phyloP scores from a whole-genome alignment of 1,140 invertebrate genomes.

The Brachionus manjavacas region DNA sequence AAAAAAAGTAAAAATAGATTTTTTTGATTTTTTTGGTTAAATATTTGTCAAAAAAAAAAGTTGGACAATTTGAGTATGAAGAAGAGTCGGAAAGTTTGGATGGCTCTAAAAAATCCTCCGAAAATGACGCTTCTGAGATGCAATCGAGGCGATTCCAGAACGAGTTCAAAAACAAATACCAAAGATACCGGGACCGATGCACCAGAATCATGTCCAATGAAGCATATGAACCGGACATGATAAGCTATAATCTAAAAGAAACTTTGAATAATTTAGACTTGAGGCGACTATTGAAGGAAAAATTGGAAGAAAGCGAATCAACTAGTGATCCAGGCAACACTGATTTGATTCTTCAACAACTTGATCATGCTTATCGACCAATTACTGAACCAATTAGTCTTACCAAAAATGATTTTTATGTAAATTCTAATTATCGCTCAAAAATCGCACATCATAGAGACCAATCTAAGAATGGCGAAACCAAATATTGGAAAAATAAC shows the following conservation, averaged over 20 bases:
- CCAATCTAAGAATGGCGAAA: not conserved
- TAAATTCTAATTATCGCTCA: not conserved
- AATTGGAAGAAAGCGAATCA: not conserved
- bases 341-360: slow-evolving; percentile 7
- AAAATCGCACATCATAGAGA: not conserved
- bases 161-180: not conserved
- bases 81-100: not conserved
- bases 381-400: slow-evolving; percentile 2
- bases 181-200: slow-evolving; percentile 14
- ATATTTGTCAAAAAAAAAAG: not conserved
- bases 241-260: not conserved
- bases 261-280: not conserved
- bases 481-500: slow-evolving; percentile 11
- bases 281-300: not conserved
- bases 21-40: not conserved
- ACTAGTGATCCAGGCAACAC: not conserved
- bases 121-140: not conserved
- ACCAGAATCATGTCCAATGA: slow-evolving; percentile 16
- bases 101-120: not conserved
- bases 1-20: not conserved
- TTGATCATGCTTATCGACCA: slow-evolving; percentile 4
- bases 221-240: not conserved
- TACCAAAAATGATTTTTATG: slow-evolving; percentile 8
- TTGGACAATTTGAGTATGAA: not conserved
- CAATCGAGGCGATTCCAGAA: not conserved